These are phyloP conservation scores for Homarus americanus DNA, from an alignment of 1,140 invertebrate genomes.

Conservation along the genomic window DNA sequence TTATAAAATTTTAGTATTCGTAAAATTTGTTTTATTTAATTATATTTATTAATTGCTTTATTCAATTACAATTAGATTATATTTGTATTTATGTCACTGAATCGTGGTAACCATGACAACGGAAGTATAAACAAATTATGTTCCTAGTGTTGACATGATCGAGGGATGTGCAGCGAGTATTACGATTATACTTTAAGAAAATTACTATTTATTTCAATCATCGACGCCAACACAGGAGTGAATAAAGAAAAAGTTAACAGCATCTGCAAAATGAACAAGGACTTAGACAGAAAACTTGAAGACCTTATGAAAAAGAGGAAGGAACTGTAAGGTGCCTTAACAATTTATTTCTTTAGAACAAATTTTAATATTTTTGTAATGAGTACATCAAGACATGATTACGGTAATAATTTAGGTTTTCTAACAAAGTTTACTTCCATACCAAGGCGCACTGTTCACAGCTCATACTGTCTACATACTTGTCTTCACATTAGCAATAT, in stretches of 20 bases:
- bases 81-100: not conserved
- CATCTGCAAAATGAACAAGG: not conserved
- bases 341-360: too few relatives aligned
- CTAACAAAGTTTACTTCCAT: too few relatives aligned
- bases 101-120: not conserved
- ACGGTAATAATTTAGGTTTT: too few relatives aligned
- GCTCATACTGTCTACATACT: too few relatives aligned
- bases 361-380: too few relatives aligned
- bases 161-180: too few relatives aligned
- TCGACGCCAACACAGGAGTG: too few relatives aligned
- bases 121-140: not conserved
- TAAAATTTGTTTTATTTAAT: not conserved
- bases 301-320: not conserved
- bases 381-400: too few relatives aligned
- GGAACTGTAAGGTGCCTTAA: not conserved
- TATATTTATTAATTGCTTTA: not conserved
- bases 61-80: not conserved
- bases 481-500: too few relatives aligned
- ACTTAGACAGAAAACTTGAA: not conserved
- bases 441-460: too few relatives aligned
- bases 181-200: too few relatives aligned
- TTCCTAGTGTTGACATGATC: too few relatives aligned
- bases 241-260: not conserved
- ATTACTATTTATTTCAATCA: not conserved
- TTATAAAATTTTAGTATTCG: not conserved